Conservation (phyloP, 64 coral and sea anemone genomes). For the Hydrozoanthus tunicans region DNA sequence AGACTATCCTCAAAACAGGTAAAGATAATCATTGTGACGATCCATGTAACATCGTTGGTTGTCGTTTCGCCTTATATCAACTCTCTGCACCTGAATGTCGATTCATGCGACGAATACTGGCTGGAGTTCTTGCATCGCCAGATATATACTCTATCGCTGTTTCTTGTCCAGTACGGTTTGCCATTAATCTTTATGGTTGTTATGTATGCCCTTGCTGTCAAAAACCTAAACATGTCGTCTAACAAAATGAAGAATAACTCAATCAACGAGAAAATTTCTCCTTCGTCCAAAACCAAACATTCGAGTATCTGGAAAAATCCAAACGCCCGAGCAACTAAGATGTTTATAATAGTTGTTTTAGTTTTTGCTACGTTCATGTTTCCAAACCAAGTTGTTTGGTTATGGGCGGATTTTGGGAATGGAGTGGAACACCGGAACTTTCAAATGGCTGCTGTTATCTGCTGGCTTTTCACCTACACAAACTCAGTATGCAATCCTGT, state of each 20-base stretch:
- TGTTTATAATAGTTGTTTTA: constrained; percentile 74
- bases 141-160: constrained; percentile 56
- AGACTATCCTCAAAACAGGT: constrained; percentile 22
- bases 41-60: constrained; percentile 38
- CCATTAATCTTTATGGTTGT: constrained; percentile 56
- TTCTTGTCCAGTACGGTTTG: constrained; percentile 49
- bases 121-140: constrained; percentile 30
- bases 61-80: constrained; percentile 52
- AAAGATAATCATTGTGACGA: neutral
- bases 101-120: constrained; percentile 51
- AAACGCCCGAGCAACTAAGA: constrained; percentile 78
- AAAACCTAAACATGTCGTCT: constrained; percentile 16
- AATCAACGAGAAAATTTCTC: neutral
- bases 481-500: constrained; percentile 87
- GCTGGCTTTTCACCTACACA: constrained; percentile 85
- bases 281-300: neutral
- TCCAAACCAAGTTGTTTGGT: constrained; percentile 82
- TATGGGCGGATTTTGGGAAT: constrained; percentile 78
- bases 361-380: constrained; percentile 82
- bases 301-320: constrained; percentile 33
- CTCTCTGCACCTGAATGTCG: neutral
- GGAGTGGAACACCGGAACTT: constrained; percentile 21
- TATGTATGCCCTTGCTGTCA: constrained; percentile 38
- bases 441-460: constrained; percentile 58
- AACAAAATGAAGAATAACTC: constrained; percentile 13